phyloP scores from a whole-genome alignment of 2,888 invertebrate genomes.

The Ornithoptera alexandrae region DNA sequence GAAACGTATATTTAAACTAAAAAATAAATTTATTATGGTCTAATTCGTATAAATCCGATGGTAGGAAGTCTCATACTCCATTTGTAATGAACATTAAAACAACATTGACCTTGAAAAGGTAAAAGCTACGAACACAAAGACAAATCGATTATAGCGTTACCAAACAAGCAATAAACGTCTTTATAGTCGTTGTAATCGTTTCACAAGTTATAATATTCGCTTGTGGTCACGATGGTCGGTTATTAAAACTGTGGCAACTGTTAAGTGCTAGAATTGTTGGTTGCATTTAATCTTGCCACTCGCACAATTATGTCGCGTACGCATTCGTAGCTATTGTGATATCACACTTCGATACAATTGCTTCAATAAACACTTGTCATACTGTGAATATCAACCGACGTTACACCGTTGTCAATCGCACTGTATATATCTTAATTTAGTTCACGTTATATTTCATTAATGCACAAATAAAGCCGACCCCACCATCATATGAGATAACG shows the following conservation, averaged over 20 bases:
- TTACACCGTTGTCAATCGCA: neutral
- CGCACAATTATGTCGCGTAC: conserved; percentile 7
- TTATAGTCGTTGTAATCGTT: neutral
- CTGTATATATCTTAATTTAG: neutral
- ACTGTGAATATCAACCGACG: neutral
- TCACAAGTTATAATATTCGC: conserved; percentile 2
- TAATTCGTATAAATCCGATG: neutral
- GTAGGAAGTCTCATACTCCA: neutral
- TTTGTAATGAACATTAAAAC: neutral
- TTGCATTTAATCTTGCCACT: conserved; percentile 19
- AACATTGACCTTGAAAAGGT: conserved; percentile 8
- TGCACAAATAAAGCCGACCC: neutral
- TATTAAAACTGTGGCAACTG: conserved; percentile 2
- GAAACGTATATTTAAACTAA: too few species aligned
- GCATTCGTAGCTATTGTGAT: conserved; percentile 9
- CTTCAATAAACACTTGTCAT: conserved; percentile 9
- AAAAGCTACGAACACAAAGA: neutral
- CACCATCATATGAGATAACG: too few species aligned
- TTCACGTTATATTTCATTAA: neutral
- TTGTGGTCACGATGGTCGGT: neutral
- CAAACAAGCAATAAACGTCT: conserved; percentile 7
- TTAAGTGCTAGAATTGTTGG: conserved; percentile 14
- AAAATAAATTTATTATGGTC: too few species aligned
- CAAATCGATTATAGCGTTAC: neutral
- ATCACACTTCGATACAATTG: conserved; percentile 14